Conservation (phyloP, 2,113 vertebrate species). For the Lamprologus tigripictilis region DNA sequence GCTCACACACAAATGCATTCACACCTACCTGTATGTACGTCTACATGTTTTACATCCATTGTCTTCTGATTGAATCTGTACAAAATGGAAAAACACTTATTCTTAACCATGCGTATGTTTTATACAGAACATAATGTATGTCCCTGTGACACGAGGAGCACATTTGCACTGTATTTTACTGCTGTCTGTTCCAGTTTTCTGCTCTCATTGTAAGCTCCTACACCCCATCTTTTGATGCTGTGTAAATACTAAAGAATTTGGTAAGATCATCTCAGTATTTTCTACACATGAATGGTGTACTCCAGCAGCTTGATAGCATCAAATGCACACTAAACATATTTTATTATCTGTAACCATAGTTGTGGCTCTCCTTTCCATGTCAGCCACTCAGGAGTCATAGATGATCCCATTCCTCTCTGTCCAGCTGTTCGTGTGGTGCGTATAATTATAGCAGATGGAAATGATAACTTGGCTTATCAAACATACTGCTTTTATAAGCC, state of each 20-base stretch:
- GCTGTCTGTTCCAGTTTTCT: not conserved
- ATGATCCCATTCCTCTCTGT: not conserved
- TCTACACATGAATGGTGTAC: not conserved
- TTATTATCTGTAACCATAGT: not conserved
- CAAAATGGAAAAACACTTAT: not conserved
- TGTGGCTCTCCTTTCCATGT: not conserved
- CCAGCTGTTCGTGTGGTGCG: not conserved
- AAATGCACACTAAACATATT: not conserved
- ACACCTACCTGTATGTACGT: not conserved
- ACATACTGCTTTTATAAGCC: conserved; percentile 26
- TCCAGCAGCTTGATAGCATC: not conserved
- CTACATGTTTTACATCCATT: not conserved
- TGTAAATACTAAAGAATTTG: not conserved
- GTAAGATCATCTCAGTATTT: not conserved
- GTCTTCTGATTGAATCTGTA: not conserved
- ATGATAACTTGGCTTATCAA: not conserved
- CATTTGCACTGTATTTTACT: conserved; percentile 11
- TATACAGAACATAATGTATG: not conserved
- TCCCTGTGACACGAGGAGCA: not conserved
- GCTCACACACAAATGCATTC: not conserved
- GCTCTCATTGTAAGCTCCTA: not conserved
- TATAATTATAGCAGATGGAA: not conserved
- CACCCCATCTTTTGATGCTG: not conserved
- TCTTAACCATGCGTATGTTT: not conserved
- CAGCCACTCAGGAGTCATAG: conserved; percentile 40